These are phyloP conservation scores for Pocillopora grandis DNA, from an alignment of 92 coral and sea anemone genomes.

Conservation along the genomic window DNA sequence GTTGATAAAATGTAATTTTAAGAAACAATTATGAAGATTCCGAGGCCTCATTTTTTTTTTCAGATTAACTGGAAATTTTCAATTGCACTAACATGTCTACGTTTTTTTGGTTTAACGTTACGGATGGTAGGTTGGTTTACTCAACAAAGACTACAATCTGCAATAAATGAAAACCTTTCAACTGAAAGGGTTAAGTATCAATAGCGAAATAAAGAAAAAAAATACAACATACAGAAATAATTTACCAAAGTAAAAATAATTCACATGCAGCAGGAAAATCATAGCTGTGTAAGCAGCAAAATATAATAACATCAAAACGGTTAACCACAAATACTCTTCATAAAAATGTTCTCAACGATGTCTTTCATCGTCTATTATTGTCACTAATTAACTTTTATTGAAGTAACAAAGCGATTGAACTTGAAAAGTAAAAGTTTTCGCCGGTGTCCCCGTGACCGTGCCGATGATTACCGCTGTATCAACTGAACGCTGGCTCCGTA, in stretches of 20 bases:
- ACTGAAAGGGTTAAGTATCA: neutral
- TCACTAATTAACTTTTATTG: neutral
- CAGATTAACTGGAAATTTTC: too few species aligned
- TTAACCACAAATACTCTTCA: neutral
- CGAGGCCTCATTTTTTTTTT: too few species aligned
- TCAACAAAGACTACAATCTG: neutral
- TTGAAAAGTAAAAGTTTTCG: neutral
- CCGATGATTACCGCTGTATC: constrained; percentile 4
- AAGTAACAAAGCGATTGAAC: constrained; percentile 7
- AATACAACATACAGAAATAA: neutral
- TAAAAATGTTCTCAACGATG: constrained; percentile 7
- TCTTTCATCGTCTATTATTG: neutral
- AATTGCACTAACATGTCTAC: too few species aligned
- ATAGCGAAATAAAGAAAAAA: neutral
- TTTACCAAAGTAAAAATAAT: neutral
- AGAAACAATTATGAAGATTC: too few species aligned
- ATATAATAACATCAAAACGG: constrained; percentile 4
- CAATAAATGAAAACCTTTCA: neutral
- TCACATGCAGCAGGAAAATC: neutral
- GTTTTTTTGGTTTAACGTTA: too few species aligned
- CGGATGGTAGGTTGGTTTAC: too few species aligned
- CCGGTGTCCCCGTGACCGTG: neutral
- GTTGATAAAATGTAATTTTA: too few species aligned
- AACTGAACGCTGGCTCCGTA: constrained; percentile 5
- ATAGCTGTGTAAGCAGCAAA: neutral